A percentile compares a stretch with the other conserved stretches of the same genome.
Evolutionary conservation across 2,113 vertebrate species (phyloP).

Genomic region (Hiodon alosoides): DNA sequence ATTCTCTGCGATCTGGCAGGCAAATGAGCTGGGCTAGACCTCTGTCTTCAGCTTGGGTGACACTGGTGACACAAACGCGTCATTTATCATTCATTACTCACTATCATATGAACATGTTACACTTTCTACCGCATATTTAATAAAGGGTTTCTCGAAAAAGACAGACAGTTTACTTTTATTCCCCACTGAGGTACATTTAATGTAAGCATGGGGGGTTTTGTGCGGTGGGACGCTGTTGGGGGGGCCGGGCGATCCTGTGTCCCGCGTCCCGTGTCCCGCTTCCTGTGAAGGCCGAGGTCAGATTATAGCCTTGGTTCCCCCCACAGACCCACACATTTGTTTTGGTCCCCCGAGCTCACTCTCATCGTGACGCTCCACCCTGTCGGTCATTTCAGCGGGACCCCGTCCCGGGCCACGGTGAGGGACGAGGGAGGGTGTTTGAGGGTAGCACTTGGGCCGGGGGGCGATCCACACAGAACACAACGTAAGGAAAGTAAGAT

Average conservation of each 20-base stretch:
- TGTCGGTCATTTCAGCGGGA: too few relatives aligned
- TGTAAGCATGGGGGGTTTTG: background rate
- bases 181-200: background rate
- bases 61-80: background rate
- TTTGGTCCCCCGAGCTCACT: too few relatives aligned
- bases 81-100: background rate
- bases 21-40: slow-evolving; percentile 26
- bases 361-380: too few relatives aligned
- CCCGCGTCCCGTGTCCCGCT: too few relatives aligned
- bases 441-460: background rate
- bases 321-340: too few relatives aligned
- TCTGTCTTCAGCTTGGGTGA: background rate
- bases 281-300: too few relatives aligned
- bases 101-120: too few relatives aligned
- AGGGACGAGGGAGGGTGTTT: background rate
- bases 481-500: slow-evolving; percentile 28
- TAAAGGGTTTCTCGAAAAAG: background rate
- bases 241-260: too few relatives aligned
- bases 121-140: too few relatives aligned
- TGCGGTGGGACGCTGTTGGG: background rate
- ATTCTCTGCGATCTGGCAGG: slow-evolving; percentile 43
- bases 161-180: background rate
- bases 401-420: too few relatives aligned
- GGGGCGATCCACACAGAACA: background rate
- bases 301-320: too few relatives aligned